Conservation (phyloP, 2,113 vertebrate species). For the Istiophorus platypterus region DNA sequence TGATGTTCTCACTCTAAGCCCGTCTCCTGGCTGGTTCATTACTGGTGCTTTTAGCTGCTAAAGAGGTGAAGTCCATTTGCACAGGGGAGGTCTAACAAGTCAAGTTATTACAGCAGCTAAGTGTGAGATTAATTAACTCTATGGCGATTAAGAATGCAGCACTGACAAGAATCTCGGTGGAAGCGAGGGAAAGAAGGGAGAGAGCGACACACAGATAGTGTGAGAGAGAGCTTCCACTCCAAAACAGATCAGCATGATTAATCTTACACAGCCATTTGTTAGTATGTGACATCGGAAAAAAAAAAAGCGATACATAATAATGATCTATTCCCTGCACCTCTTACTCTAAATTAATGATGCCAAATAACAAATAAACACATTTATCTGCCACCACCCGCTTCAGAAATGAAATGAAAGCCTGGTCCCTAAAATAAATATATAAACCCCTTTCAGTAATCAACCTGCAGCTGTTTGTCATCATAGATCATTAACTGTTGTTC, state of each 20-base stretch:
- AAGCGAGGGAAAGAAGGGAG: not conserved
- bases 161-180: constrained; percentile 54
- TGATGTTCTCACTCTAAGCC: not conserved
- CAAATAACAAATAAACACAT: constrained; percentile 71
- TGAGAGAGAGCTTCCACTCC: constrained; percentile 24
- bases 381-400: constrained; percentile 40
- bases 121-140: constrained; percentile 85
- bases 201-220: not conserved
- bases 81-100: constrained; percentile 78
- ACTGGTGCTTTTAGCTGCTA: constrained; percentile 67
- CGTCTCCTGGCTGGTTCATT: constrained; percentile 49
- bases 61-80: constrained; percentile 76
- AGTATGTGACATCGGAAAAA: constrained; percentile 30
- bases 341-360: constrained; percentile 60
- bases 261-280: constrained; percentile 60
- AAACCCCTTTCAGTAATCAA: constrained; percentile 30
- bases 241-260: constrained; percentile 62
- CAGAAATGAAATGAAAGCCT: constrained; percentile 27
- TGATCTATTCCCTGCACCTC: constrained; percentile 45
- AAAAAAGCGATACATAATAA: constrained; percentile 72
- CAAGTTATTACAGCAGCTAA: constrained; percentile 82
- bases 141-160: constrained; percentile 74
- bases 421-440: constrained; percentile 36
- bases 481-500: constrained; percentile 50
- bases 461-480: constrained; percentile 66